Base-by-base conservation (phyloP, 2,797 vertebrate genomes). In the Odontamblyopus lacepedii region DNA sequence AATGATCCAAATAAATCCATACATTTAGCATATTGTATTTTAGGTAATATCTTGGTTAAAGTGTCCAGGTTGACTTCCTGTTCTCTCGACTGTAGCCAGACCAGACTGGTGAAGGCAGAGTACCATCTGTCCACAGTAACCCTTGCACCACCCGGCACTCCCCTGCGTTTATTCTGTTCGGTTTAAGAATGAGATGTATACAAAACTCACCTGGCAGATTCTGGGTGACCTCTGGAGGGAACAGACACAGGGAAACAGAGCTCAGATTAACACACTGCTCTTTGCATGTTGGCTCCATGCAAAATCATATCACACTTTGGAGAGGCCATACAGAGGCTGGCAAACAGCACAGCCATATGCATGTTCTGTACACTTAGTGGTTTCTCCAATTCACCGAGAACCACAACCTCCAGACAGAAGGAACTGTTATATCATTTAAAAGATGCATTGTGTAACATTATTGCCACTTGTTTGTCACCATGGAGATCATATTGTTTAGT, bases 241-340 rank as follows among this genome's bases (percentile, higher is more conserved):
- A 69, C 57, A 69, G 67, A 67, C 79, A 86, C 38, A 81, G 76
- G 75, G 55, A 92, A 55, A 88, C 27, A 82, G 74, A 87, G 50
- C 51, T 72, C 87, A 67, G 74, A 74, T 98, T 98, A 98, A 95
- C 93, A 88, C 93, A 94, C 93, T 32, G 69, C 78, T 32, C 80
- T 77, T 98, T 98, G 96, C 97, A 99, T 97, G 97, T 91, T 90
- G 62, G 72, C 68, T 87, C 84, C 96, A 99, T 98, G 97, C 97
- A 98, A 96, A 95, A 92, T 70, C 56, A 67, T 87, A 32, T 77
- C 79, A 93, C 89, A 82, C 84, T 56, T 79, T 65, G 11, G 63
- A 74, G 65, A 38, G 65, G 65, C 78, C 93, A 94, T 94, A 83
- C 92, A 94, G 74, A 87, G 66, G 83, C 73, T 38, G 74, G 72